Conservation (phyloP, 2,888 invertebrate species). For the Polyploca ridens region DNA sequence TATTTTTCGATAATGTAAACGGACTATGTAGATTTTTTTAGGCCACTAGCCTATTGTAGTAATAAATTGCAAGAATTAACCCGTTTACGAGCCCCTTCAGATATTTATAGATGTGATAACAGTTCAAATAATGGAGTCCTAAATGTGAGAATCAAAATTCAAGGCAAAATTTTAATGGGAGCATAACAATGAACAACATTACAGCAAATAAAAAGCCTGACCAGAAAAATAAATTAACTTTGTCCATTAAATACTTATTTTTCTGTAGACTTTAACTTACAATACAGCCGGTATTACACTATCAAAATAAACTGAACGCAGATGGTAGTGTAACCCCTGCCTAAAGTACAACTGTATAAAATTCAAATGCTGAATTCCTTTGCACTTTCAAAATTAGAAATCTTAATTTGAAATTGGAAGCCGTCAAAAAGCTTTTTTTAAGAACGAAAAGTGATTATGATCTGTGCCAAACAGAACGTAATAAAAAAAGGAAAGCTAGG, state of each 20-base stretch:
- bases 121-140: background rate
- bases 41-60: too few species aligned
- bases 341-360: slow-evolving; percentile 44
- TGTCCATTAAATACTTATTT: slow-evolving; percentile 14
- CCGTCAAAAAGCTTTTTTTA: slow-evolving; percentile 52
- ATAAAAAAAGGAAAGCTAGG: slow-evolving; percentile 58
- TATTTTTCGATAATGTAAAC: too few species aligned
- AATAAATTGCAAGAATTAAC: too few species aligned
- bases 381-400: slow-evolving; percentile 40
- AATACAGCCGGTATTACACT: slow-evolving; percentile 32
- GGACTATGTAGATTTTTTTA: too few species aligned
- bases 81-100: too few species aligned
- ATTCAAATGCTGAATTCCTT: slow-evolving; percentile 83
- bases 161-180: slow-evolving; percentile 25
- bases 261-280: slow-evolving; percentile 19
- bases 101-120: background rate
- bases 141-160: slow-evolving; percentile 23
- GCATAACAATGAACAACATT: slow-evolving; percentile 11
- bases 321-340: slow-evolving; percentile 35
- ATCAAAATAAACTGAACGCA: slow-evolving; percentile 22
- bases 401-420: slow-evolving; percentile 52
- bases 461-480: slow-evolving; percentile 69
- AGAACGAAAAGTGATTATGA: slow-evolving; percentile 48
- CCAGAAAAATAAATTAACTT: slow-evolving; percentile 21
- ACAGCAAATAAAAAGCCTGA: slow-evolving; percentile 17